These are phyloP conservation scores for Crioceris asparagi DNA, from an alignment of 2,888 invertebrate species.

Conservation along the genomic window DNA sequence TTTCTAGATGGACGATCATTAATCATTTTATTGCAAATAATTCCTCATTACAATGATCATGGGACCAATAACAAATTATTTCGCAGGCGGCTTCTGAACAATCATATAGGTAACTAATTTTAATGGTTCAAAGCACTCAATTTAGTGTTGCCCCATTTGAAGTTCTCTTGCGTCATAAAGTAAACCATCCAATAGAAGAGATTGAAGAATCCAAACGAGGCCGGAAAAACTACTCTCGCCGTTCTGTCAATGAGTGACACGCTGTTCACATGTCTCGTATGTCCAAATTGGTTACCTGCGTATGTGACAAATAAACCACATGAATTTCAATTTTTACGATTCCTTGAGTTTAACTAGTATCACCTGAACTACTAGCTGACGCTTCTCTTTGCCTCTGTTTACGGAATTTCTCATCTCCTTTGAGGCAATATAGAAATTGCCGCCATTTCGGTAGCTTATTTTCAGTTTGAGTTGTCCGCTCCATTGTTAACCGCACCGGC, in stretches of 20 bases:
- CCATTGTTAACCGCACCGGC: slow-evolving; percentile 56
- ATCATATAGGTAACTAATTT: neutral
- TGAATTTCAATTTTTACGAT: too few species aligned
- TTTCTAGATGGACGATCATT: too few species aligned
- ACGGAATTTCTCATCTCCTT: slow-evolving; percentile 66
- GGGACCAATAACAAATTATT: too few species aligned
- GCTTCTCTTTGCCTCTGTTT: slow-evolving; percentile 64
- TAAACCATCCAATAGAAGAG: slow-evolving; percentile 84
- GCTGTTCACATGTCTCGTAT: slow-evolving; percentile 65
- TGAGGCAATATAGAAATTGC: slow-evolving; percentile 70
- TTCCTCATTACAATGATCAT: too few species aligned
- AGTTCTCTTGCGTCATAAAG: slow-evolving; percentile 65
- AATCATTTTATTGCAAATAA: too few species aligned
- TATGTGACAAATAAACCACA: too few species aligned
- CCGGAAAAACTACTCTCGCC: slow-evolving; percentile 72
- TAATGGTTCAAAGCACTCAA: slow-evolving; percentile 30
- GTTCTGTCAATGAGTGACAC: slow-evolving; percentile 77
- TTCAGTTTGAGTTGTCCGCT: slow-evolving; percentile 76
- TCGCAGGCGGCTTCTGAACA: too few species aligned
- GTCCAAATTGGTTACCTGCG: slow-evolving; percentile 37
- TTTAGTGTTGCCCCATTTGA: slow-evolving; percentile 61
- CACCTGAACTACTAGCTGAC: slow-evolving; percentile 43
- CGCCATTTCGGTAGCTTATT: slow-evolving; percentile 62
- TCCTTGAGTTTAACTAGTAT: too few species aligned
- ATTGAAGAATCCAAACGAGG: slow-evolving; percentile 77